Conservation (phyloP, 2,113 vertebrate species). For the Platanista minor region DNA sequence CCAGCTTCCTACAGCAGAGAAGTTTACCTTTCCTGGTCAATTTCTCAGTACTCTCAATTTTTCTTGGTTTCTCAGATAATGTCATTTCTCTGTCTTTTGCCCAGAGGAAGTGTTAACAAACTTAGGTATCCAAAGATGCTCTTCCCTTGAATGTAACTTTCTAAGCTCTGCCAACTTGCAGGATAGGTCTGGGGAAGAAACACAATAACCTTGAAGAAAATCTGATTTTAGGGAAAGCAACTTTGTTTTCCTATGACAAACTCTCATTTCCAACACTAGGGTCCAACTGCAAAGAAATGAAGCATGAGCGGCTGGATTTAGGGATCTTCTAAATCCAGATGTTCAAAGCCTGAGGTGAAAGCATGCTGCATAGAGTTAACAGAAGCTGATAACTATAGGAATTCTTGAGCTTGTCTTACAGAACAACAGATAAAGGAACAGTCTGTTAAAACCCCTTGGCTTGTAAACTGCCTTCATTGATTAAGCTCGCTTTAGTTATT, state of each 20-base stretch:
- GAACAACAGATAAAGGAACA: neutral
- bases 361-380: neutral
- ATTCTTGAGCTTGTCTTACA: neutral
- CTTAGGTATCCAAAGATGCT: neutral
- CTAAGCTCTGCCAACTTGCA: neutral
- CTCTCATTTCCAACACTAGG: neutral
- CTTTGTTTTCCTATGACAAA: neutral
- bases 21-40: neutral
- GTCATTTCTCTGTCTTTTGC: neutral
- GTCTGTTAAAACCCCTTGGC: neutral
- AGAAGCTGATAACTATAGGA: neutral
- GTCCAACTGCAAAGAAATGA: neutral
- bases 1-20: neutral
- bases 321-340: neutral
- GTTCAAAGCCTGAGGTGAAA: neutral
- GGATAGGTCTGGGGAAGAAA: neutral
- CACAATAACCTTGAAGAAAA: neutral
- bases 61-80: neutral
- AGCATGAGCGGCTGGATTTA: neutral
- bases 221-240: neutral
- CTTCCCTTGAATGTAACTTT: neutral
- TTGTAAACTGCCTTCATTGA: neutral
- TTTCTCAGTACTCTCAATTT: neutral
- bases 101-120: neutral
- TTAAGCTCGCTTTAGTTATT: neutral